Conservation (phyloP, 2,888 invertebrate genomes). For the Biston betularia region DNA sequence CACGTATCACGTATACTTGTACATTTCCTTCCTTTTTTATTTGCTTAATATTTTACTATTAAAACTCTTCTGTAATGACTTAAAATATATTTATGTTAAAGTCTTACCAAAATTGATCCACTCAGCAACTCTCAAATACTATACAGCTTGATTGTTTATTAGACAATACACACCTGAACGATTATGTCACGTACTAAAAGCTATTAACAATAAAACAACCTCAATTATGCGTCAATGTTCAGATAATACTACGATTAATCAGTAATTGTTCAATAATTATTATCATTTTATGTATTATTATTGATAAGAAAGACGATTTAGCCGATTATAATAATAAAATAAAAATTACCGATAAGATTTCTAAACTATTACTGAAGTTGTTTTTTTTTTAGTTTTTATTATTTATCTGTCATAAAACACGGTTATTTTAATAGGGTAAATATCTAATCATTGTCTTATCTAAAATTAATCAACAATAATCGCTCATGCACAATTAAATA, state of each 20-base stretch:
- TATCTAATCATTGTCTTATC: conserved; percentile 11
- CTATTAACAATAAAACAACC: conserved; percentile 48
- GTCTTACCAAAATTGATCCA: not conserved
- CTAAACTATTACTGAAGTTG: conserved; percentile 21
- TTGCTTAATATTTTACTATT: no score
- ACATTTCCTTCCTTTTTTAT: no score
- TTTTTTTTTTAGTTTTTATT: conserved; percentile 16
- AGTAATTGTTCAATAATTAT: conserved; percentile 50
- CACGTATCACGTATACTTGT: no score
- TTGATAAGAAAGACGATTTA: conserved; percentile 42
- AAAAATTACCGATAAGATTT: conserved; percentile 32
- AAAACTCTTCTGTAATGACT: not conserved
- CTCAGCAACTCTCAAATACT: not conserved
- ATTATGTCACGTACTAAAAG: conserved; percentile 45
- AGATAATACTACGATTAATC: conserved; percentile 50
- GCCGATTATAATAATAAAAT: conserved; percentile 35
- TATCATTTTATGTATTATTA: conserved; percentile 48
- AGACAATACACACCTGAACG: conserved; percentile 17
- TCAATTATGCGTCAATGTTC: conserved; percentile 50
- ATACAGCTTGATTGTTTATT: conserved; percentile 10
- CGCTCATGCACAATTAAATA: not conserved
- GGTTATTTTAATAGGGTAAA: conserved; percentile 12
- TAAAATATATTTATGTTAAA: not conserved
- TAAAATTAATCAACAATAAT: conserved; percentile 5
- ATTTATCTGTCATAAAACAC: conserved; percentile 19